Conservation (phyloP, 2,888 invertebrate species). For the Nebria brevicollis region DNA sequence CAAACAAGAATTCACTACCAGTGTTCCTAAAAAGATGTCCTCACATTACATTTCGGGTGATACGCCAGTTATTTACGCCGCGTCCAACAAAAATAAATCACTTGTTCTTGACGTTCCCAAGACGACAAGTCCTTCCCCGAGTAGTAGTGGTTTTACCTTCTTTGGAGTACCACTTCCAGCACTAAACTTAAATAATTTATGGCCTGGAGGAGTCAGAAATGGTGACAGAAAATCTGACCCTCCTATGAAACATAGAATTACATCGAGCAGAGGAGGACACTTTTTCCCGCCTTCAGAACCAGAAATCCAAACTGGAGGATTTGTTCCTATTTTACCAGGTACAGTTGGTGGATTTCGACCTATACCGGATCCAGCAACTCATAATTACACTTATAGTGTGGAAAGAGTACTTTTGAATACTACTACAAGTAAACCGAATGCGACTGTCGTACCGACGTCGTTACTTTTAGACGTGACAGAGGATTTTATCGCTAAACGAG, state of each 20-base stretch:
- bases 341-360: constrained; percentile 78
- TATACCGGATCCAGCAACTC: constrained; percentile 66
- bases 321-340: constrained; percentile 78
- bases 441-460: constrained; percentile 36
- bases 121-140: constrained; percentile 62
- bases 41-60: constrained; percentile 67
- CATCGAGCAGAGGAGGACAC: constrained; percentile 57
- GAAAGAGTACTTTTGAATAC: constrained; percentile 34
- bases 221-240: constrained; percentile 58
- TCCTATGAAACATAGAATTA: constrained; percentile 58
- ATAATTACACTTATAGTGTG: constrained; percentile 48
- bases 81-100: constrained; percentile 59
- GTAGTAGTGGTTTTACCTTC: constrained; percentile 78
- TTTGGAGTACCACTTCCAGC: constrained; percentile 85
- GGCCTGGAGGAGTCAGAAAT: constrained; percentile 60
- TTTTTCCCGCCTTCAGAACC: constrained; percentile 66
- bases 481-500: constrained; percentile 40
- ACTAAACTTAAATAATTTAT: constrained; percentile 75
- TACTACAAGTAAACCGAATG: constrained; percentile 23
- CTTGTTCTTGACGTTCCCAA: constrained; percentile 55
- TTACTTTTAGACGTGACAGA: constrained; percentile 36
- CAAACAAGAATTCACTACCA: constrained; percentile 46
- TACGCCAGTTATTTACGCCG: constrained; percentile 71
- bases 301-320: constrained; percentile 79
- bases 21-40: constrained; percentile 53